Percentiles rank a stretch among this genome's conserved stretches.
Conservation (phyloP, 2,888 invertebrate genomes). For the Drosophila kanekoi region DNA sequence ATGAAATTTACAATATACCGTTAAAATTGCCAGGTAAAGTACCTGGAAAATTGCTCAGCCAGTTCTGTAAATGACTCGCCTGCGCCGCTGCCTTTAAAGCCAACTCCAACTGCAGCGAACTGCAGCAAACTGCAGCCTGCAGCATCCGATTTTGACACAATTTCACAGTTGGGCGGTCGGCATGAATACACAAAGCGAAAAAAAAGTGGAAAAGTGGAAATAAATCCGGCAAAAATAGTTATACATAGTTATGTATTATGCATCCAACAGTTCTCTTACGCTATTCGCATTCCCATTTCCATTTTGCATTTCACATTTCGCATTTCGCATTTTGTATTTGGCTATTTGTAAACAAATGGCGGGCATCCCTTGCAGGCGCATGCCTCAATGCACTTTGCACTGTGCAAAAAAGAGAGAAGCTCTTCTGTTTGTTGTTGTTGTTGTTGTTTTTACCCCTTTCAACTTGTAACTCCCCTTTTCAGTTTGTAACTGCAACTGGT, state of each 20-base stretch:
- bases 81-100: slow-evolving; percentile 37
- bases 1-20: slow-evolving; percentile 76
- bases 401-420: slow-evolving; percentile 46
- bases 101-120: slow-evolving; percentile 22
- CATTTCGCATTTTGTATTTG: slow-evolving; percentile 42
- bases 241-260: slow-evolving; percentile 61
- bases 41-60: slow-evolving; percentile 55
- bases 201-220: slow-evolving; percentile 5
- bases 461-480: slow-evolving; percentile 20
- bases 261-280: slow-evolving; percentile 19
- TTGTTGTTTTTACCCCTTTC: slow-evolving; percentile 40
- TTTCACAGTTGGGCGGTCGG: slow-evolving; percentile 58
- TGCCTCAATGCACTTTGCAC: slow-evolving; percentile 75
- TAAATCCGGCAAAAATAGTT: slow-evolving; percentile 30
- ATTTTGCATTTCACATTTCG: slow-evolving; percentile 41
- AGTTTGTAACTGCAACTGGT: slow-evolving; percentile 69
- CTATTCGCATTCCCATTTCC: slow-evolving; percentile 8
- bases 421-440: slow-evolving; percentile 49
- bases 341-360: slow-evolving; percentile 54
- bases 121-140: slow-evolving; percentile 35
- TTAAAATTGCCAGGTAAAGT: slow-evolving; percentile 74
- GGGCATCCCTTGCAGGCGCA: slow-evolving; percentile 59
- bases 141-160: slow-evolving; percentile 73
- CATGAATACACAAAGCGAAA: slow-evolving; percentile 28
- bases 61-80: slow-evolving; percentile 45